These are phyloP conservation scores for Micrasema longulum DNA, from an alignment of 1,140 invertebrate species.

Conservation along the genomic window DNA sequence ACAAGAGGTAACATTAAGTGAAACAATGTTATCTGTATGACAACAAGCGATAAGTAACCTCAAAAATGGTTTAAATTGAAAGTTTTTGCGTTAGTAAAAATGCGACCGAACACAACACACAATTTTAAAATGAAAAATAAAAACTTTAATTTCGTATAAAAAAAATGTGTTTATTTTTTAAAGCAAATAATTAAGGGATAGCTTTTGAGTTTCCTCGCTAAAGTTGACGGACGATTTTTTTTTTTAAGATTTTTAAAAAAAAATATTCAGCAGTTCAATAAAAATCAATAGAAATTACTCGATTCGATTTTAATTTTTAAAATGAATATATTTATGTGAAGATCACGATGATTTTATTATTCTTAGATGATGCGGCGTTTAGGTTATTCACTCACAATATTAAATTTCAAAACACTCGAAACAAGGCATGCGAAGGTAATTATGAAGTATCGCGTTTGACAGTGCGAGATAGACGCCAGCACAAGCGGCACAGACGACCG, in stretches of 20 bases:
- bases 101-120: too few relatives aligned
- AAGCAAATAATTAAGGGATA: too few relatives aligned
- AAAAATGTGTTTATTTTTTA: too few relatives aligned
- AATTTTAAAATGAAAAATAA: too few relatives aligned
- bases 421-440: not conserved
- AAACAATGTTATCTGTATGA: too few relatives aligned
- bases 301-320: not conserved
- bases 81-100: too few relatives aligned
- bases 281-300: not conserved
- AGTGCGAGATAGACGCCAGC: constrained; percentile 21
- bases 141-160: too few relatives aligned
- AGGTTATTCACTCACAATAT: constrained; percentile 16
- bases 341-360: too few relatives aligned
- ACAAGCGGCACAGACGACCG: constrained; percentile 8
- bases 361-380: not conserved
- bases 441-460: constrained; percentile 23
- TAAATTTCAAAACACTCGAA: constrained; percentile 32
- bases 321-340: not conserved
- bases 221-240: not conserved
- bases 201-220: too few relatives aligned
- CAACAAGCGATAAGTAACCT: too few relatives aligned
- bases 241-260: not conserved
- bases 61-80: too few relatives aligned
- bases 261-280: not conserved
- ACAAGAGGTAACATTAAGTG: too few relatives aligned